A percentile compares a stretch with the other conserved stretches of the same genome.
These are phyloP conservation scores for Spicauda simplicius DNA, from an alignment of 2,888 invertebrate genomes.

Conservation along the genomic window DNA sequence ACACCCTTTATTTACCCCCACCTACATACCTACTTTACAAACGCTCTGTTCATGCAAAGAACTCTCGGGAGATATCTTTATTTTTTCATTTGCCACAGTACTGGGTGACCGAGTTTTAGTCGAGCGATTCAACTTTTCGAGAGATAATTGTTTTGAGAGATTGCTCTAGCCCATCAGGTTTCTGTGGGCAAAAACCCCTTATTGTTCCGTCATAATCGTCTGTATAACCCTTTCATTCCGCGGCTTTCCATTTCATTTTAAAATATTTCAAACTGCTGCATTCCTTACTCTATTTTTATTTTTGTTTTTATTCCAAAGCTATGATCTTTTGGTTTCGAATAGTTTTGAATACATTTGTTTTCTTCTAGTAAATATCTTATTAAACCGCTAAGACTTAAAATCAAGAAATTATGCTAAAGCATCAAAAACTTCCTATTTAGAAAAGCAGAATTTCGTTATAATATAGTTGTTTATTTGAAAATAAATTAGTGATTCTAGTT, in stretches of 20 bases:
- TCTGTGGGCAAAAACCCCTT: constrained; percentile 19
- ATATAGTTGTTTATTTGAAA: too few relatives aligned
- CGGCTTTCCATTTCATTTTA: not conserved
- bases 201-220: constrained; percentile 1
- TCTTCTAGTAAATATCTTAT: too few relatives aligned
- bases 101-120: constrained; percentile 33
- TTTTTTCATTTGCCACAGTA: constrained; percentile 33
- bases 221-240: not conserved
- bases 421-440: too few relatives aligned
- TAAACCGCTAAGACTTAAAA: too few relatives aligned
- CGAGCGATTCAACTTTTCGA: constrained; percentile 26
- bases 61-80: constrained; percentile 29
- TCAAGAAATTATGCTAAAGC: too few relatives aligned
- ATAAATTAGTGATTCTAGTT: too few relatives aligned
- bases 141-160: constrained; percentile 25
- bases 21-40: constrained; percentile 26
- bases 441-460: too few relatives aligned
- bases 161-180: constrained; percentile 13
- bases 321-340: too few relatives aligned
- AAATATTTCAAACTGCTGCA: not conserved
- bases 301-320: not conserved
- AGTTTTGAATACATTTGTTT: too few relatives aligned
- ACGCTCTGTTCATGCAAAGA: constrained; percentile 26
- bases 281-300: not conserved
- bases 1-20: constrained; percentile 29